Percentiles rank a stretch among this genome's conserved stretches.
phyloP scores from a whole-genome alignment of 2,113 vertebrate species.

The Microtus ochrogaster region DNA sequence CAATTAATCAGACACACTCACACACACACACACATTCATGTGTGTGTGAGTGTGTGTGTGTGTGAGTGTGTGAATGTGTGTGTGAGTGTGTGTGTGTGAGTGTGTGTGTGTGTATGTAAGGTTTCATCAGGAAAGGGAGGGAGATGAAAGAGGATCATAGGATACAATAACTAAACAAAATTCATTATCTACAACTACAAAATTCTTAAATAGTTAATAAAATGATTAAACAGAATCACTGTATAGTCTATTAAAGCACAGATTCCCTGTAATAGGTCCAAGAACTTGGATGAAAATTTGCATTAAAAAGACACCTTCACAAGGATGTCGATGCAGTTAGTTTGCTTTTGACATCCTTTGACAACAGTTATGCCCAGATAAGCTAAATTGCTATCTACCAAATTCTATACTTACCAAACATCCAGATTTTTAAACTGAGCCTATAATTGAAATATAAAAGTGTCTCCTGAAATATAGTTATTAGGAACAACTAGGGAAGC shows the following conservation, averaged over 20 bases:
- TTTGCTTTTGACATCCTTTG: background rate
- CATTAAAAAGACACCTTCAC: background rate
- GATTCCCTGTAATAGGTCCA: background rate
- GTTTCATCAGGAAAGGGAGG: background rate
- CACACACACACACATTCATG: rapidly evolving
- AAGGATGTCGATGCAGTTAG: background rate
- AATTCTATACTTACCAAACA: background rate
- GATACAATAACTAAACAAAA: background rate
- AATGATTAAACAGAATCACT: background rate
- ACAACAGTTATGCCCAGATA: background rate
- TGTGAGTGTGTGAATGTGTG: background rate
- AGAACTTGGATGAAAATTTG: background rate
- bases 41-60: background rate
- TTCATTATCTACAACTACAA: background rate
- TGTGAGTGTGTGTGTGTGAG: background rate
- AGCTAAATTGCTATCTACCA: background rate
- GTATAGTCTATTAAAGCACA: background rate
- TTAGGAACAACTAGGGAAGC: constrained; percentile 21
- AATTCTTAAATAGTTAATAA: background rate
- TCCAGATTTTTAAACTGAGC: background rate
- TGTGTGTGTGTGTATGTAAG: background rate
- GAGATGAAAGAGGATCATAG: background rate
- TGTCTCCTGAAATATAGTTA: background rate
- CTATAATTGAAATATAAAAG: background rate
- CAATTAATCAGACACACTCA: background rate